Evolutionary conservation across 2,888 invertebrate genomes (phyloP).

Genomic region (Lagria hirta): DNA sequence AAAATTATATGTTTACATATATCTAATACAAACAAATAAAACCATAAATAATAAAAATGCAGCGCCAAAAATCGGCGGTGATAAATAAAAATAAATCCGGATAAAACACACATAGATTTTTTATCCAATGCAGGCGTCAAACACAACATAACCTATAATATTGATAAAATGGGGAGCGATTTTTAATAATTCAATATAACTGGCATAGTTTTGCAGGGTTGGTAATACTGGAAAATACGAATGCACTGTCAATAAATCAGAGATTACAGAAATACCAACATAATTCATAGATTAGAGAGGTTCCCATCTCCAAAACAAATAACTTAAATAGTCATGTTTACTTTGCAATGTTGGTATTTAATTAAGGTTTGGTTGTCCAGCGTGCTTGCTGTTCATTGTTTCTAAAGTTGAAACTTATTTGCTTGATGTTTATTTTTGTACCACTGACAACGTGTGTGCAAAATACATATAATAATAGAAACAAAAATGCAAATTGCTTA

Average conservation of each 20-base stretch:
- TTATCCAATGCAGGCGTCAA: constrained; percentile 40
- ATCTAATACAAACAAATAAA: constrained; percentile 39
- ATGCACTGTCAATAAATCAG: constrained; percentile 45
- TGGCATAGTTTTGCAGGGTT: constrained; percentile 43
- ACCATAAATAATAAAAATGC: constrained; percentile 44
- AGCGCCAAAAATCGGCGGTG: constrained; percentile 37
- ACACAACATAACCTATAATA: constrained; percentile 48
- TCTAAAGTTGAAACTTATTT: no score
- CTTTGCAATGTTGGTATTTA: constrained; percentile 45
- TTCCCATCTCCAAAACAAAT: constrained; percentile 45
- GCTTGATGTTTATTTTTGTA: no score
- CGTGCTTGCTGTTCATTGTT: constrained; percentile 27
- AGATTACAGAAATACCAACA: constrained; percentile 46
- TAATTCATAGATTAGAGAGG: constrained; percentile 52
- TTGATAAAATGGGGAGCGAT: constrained; percentile 39
- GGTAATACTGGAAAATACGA: constrained; percentile 49
- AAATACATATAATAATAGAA: no score
- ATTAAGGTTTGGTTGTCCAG: constrained; percentile 38
- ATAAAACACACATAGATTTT: constrained; percentile 24
- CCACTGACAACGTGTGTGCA: no score
- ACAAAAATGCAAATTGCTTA: no score
- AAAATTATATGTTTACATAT: constrained; percentile 35
- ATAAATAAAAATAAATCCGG: constrained; percentile 32
- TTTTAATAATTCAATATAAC: constrained; percentile 35
- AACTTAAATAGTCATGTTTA: constrained; percentile 48